A percentile compares a stretch with the other conserved stretches of the same genome.
Evolutionary conservation across 2,888 invertebrate species (phyloP).

Genomic region (Muscina levida): DNA sequence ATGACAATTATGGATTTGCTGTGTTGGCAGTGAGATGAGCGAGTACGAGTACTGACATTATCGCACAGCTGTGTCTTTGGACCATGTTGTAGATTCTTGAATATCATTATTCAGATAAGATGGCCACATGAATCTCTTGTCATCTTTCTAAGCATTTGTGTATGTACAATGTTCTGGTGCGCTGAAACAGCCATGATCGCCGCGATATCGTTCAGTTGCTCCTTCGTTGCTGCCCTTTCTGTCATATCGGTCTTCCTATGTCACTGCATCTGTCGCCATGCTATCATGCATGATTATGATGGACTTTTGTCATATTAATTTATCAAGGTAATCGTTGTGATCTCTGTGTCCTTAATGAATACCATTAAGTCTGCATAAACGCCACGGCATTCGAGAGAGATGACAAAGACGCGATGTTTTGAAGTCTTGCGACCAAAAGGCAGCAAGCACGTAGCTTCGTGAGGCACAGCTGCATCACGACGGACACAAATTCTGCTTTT

Average conservation of each 20-base stretch:
- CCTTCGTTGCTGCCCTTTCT: slow-evolving; percentile 43
- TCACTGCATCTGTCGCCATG: slow-evolving; percentile 64
- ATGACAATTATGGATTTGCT: slow-evolving; percentile 19
- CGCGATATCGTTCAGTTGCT: slow-evolving; percentile 22
- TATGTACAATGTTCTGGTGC: slow-evolving; percentile 20
- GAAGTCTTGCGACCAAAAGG: slow-evolving; percentile 59
- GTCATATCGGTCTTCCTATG: slow-evolving; percentile 59
- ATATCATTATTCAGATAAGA: slow-evolving; percentile 70
- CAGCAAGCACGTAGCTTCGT: no score
- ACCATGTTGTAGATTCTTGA: slow-evolving; percentile 67
- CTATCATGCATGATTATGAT: slow-evolving; percentile 63
- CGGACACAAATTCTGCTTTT: no score
- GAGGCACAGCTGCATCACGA: no score
- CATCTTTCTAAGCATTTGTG: slow-evolving; percentile 60
- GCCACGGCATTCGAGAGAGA: slow-evolving; percentile 44
- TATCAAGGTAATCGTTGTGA: slow-evolving; percentile 63
- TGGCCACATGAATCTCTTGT: slow-evolving; percentile 44
- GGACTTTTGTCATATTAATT: slow-evolving; percentile 63
- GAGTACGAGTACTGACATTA: not conserved
- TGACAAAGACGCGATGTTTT: slow-evolving; percentile 53
- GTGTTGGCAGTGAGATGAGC: not conserved
- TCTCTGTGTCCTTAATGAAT: slow-evolving; percentile 63
- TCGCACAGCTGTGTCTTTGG: slow-evolving; percentile 42
- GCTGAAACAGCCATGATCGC: not conserved
- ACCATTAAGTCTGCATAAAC: slow-evolving; percentile 62